phyloP scores from a whole-genome alignment of 37 sponge, comb jelly and placozoan species.

The Amphimedon queenslandica region DNA sequence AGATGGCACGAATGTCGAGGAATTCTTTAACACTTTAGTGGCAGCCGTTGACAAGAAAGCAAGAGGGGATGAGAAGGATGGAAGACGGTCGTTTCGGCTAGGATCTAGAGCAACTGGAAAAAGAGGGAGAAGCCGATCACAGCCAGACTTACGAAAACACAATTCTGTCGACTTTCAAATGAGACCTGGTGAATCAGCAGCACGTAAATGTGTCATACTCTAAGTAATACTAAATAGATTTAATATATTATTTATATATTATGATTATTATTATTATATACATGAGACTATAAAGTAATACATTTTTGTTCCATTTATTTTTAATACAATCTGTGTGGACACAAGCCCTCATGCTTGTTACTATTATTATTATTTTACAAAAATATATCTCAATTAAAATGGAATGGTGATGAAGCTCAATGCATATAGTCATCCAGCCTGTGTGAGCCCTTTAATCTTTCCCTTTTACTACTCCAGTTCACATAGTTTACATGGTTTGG shows the following conservation, averaged over 20 bases:
- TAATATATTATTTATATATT: background rate
- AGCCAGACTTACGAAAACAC: slow-evolving; percentile 47
- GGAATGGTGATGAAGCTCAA: no score
- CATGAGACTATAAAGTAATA: background rate
- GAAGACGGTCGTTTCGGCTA: slow-evolving; percentile 34
- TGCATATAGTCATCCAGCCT: no score
- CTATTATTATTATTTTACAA: no score
- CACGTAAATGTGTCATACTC: background rate
- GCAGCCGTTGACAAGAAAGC: slow-evolving; percentile 24
- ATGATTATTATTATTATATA: background rate
- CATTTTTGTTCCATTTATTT: no score
- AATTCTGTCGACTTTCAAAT: slow-evolving; percentile 3
- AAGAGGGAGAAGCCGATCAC: slow-evolving; percentile 36
- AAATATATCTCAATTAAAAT: no score
- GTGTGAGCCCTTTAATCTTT: no score
- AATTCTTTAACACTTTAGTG: slow-evolving; percentile 65
- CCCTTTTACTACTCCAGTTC: no score
- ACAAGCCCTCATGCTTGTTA: no score
- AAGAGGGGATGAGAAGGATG: background rate
- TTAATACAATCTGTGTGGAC: no score
- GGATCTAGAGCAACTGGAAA: slow-evolving; percentile 13
- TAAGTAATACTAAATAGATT: background rate
- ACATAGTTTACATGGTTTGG: no score
- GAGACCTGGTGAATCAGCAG: background rate
- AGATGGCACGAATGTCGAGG: slow-evolving; percentile 58